A percentile compares a stretch with the other conserved stretches of the same genome.
phyloP scores from a whole-genome alignment of 2,888 invertebrate species.

The Nemotelus pantherinus region DNA sequence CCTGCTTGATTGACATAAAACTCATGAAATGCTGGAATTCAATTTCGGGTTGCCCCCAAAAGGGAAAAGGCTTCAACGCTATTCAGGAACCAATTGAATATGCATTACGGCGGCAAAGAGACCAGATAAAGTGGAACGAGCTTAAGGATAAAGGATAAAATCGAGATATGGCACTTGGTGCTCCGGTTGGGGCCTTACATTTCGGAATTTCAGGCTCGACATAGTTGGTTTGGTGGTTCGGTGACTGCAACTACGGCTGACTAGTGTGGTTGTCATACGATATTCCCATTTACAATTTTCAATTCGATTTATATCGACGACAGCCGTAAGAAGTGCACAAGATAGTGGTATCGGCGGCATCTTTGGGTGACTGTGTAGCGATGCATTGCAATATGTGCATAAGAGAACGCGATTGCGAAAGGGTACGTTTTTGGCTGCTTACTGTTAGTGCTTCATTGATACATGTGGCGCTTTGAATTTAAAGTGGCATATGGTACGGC shows the following conservation, averaged over 20 bases:
- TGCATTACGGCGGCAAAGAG: conserved; percentile 45
- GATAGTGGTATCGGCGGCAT: background rate
- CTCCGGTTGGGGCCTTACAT: background rate
- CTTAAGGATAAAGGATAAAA: conserved; percentile 35
- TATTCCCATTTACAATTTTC: conserved; percentile 48
- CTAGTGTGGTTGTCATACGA: conserved; percentile 41
- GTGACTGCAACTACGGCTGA: background rate
- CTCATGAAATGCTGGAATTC: conserved; percentile 49
- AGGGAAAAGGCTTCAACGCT: conserved; percentile 43
- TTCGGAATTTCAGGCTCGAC: conserved; percentile 13
- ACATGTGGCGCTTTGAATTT: conserved; percentile 8
- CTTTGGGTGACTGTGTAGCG: background rate
- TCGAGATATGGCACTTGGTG: conserved; percentile 23
- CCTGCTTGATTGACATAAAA: conserved; percentile 49
- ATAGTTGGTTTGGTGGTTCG: too few species aligned
- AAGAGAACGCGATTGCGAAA: conserved; percentile 16
- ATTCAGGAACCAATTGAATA: conserved; percentile 47
- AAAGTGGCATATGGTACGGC: conserved; percentile 14
- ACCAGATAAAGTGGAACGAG: conserved; percentile 39
- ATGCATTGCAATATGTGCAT: conserved; percentile 29
- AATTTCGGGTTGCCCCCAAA: conserved; percentile 43
- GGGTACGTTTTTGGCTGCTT: conserved; percentile 16
- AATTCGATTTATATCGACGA: conserved; percentile 46
- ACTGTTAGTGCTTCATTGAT: background rate
- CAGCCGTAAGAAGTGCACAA: background rate